Conservation (phyloP, 2,797 vertebrate species). For the Vultur gryphus region DNA sequence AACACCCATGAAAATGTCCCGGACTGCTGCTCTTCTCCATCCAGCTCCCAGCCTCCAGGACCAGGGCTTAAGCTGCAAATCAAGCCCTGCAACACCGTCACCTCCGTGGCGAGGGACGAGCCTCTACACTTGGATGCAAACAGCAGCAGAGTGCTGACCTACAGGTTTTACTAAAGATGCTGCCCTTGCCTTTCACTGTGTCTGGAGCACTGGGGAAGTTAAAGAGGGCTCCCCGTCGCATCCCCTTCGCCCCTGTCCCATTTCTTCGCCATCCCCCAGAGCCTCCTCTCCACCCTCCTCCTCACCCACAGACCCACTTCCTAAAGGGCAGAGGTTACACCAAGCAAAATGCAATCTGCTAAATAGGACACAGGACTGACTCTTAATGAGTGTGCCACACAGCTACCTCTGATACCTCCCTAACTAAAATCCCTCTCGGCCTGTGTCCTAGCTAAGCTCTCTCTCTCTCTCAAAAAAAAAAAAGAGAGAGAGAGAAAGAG, state of each 20-base stretch:
- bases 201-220: background rate
- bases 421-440: background rate
- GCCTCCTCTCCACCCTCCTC: background rate
- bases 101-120: rapidly evolving
- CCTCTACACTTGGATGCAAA: rapidly evolving
- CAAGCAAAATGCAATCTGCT: background rate
- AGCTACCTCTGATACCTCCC: background rate
- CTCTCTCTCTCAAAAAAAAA: no score
- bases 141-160: background rate
- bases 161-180: background rate
- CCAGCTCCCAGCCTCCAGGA: background rate
- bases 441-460: background rate
- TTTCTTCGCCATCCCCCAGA: background rate
- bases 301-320: background rate
- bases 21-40: background rate
- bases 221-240: no score
- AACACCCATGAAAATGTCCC: background rate
- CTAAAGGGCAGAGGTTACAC: background rate
- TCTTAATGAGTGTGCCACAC: background rate
- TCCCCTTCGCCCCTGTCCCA: background rate
- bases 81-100: background rate
- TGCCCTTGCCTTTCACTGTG: background rate
- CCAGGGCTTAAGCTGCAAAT: background rate
- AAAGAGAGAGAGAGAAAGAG: background rate
- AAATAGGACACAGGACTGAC: background rate